Evolutionary conservation across 2,113 vertebrate species (phyloP), one percentile per base, ranked within the genome.

Genomic region (Myrmophylax atrothorax): DNA sequence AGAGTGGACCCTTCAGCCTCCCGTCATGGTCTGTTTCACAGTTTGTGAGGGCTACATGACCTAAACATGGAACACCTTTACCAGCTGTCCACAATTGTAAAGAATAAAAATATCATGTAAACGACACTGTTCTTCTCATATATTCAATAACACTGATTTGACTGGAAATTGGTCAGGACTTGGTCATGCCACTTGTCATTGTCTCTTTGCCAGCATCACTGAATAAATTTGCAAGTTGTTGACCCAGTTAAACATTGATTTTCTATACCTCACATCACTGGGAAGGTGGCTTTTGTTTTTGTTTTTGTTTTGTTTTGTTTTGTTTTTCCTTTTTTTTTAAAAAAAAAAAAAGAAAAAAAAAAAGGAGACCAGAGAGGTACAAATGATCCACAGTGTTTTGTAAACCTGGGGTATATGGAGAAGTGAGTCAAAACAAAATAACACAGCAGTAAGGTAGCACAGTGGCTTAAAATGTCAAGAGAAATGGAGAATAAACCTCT

Each of bases 141-240:
- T 24, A 35, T 66, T 94, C 53, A 74, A 60, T 60, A 93, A 46
- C 53, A 83, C 35, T 84, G 64, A 73, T 75, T 67, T 88, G 66
- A 84, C 91, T 93, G 73, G 77, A 94, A 95, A 91, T 93, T 77
- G 93, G 56, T 83, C 72, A 95, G 81, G 46, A 47, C 16, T 89
- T 64, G 66, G 55, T 91, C 60, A n/a, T 83, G 67, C 33, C 46
- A 37, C 86, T 85, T 84, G 84, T 94, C 73, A 89, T 89, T 82
- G 46, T 42, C 72, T 90, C 53, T 94, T 89, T 91, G 62, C 55
- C 85, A 35, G 31, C 67, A 76, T 56, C 38, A 47, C 46, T 85
- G 82, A 91, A 87, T 93, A 87, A 15, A 90, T 94, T 93, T 96
- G 49, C 46, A 73, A 84, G 67, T 49, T 80, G 58, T 89, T 84